Base-by-base conservation (phyloP, 2,888 invertebrate genomes). In the Megaustenia siamemsis region DNA sequence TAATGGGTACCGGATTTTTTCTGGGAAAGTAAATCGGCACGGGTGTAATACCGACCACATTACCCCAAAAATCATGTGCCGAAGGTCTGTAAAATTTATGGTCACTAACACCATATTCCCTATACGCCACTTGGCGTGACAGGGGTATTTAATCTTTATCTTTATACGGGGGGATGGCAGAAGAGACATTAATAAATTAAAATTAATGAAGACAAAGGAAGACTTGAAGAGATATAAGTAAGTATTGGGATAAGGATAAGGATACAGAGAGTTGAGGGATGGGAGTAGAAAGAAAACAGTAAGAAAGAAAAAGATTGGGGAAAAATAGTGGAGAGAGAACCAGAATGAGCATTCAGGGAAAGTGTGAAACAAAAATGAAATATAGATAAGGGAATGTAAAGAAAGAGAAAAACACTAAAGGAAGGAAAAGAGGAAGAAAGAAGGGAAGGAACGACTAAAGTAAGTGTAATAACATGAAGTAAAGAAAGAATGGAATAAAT, bases 271-370 rank as follows among this genome's bases (percentile, higher is more conserved):
- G 53, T n/a, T 5, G 53, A 56, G 21, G 73, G 35, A 5, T 32
- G 28, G 40, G 71, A 73, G 53, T 53, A 38, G 66, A 24, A 21
- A 2, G 40, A 38, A 73, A 53, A 60, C 56, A 53, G 73, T 40
- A 28, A 71, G 82, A 82, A 49, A 82, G 66, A 80, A 38, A 66
- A 35, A 66, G 80, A 80, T 32, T 35, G 68, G 66, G 2, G 66
- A 40, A 80, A 66, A 66, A 66, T 35, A 66, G 66, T 63, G 66
- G 80, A 66, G 80, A 80, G 80, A 66, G 73, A 73, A 35, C 24
- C 38, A 82, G 82, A 82, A 56, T 69, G 71, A 38, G n/a, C 15
- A 75, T 75, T 56, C 21, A 56, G 66, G n/a, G 66, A 24, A 24
- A 66, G 66, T 10, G n/a, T n/a, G n/a, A n/a, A n/a, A n/a, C n/a